Evolutionary conservation across 2,113 vertebrate species (phyloP).

Genomic region (Myrmecobius fasciatus): DNA sequence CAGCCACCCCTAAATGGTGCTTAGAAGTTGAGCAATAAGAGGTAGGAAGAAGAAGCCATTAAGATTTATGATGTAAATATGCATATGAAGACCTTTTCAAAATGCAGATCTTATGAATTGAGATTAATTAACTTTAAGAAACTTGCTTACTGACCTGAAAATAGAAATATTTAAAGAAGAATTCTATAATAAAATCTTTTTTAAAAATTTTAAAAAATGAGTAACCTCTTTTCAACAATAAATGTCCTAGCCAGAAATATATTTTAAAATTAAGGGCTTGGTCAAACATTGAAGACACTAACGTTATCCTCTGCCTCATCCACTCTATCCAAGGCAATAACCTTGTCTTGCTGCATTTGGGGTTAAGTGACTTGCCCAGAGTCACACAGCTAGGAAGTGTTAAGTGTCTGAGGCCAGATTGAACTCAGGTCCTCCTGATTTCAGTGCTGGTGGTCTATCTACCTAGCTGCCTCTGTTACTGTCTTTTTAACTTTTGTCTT

Average conservation of each 20-base stretch:
- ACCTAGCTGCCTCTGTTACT: too few relatives aligned
- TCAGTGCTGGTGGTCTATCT: too few relatives aligned
- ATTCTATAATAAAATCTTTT: conserved; percentile 71
- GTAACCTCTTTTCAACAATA: conserved; percentile 78
- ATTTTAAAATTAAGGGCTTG: conserved; percentile 79
- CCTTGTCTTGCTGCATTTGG: too few relatives aligned
- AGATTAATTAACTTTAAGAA: conserved; percentile 79
- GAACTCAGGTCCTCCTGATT: too few relatives aligned
- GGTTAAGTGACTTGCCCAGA: too few relatives aligned
- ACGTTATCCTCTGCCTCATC: not conserved
- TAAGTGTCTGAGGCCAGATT: too few relatives aligned
- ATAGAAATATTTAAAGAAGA: conserved; percentile 66
- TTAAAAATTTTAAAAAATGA: too few relatives aligned
- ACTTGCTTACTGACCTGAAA: conserved; percentile 81
- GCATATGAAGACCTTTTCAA: conserved; percentile 60
- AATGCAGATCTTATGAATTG: conserved; percentile 73
- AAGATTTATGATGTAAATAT: conserved; percentile 70
- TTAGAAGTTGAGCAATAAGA: conserved; percentile 10
- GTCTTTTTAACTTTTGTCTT: not conserved
- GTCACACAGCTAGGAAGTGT: too few relatives aligned
- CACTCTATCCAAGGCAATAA: not conserved
- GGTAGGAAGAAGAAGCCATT: conserved; percentile 52
- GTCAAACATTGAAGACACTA: not conserved
- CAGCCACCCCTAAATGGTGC: not conserved
- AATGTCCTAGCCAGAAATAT: conserved; percentile 73